Percentiles rank a stretch among this genome's conserved stretches.
Evolutionary conservation across 2,113 vertebrate species (phyloP).

Genomic region (Centropristis striata): DNA sequence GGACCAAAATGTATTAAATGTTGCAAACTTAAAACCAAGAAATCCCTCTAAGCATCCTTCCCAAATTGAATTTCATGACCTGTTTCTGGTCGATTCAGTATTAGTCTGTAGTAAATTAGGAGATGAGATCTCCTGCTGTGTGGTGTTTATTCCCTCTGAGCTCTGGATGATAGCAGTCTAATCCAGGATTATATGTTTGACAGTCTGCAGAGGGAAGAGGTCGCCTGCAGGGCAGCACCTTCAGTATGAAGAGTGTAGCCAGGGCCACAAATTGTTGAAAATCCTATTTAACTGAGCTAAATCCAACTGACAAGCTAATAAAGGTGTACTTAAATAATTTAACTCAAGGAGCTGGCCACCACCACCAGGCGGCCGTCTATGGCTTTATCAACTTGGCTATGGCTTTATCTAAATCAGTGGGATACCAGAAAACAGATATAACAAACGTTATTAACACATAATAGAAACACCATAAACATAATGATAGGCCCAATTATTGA

Average conservation of each 20-base stretch:
- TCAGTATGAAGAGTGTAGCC: neutral
- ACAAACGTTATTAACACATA: no score
- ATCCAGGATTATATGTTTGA: constrained; percentile 65
- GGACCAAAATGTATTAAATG: neutral
- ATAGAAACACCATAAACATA: no score
- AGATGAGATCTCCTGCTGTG: constrained; percentile 54
- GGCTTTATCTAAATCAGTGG: no score
- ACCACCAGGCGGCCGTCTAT: no score
- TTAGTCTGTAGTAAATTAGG: constrained; percentile 51
- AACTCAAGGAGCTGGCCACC: no score
- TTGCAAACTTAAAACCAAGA: neutral
- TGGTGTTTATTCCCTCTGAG: constrained; percentile 22
- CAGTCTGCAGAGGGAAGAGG: constrained; percentile 26
- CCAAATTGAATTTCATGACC: constrained; percentile 1
- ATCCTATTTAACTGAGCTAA: no score
- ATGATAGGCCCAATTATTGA: no score
- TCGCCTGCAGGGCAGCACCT: neutral
- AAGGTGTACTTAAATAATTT: no score
- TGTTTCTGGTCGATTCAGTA: neutral
- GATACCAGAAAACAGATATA: no score
- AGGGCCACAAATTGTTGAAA: no score
- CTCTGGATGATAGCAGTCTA: constrained; percentile 48
- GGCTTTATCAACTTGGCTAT: no score
- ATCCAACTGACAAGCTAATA: no score
- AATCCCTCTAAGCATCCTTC: neutral